A percentile compares a stretch with the other conserved stretches of the same genome.
phyloP scores from a whole-genome alignment of 2,113 vertebrate genomes.

The Hiodon tergisus region DNA sequence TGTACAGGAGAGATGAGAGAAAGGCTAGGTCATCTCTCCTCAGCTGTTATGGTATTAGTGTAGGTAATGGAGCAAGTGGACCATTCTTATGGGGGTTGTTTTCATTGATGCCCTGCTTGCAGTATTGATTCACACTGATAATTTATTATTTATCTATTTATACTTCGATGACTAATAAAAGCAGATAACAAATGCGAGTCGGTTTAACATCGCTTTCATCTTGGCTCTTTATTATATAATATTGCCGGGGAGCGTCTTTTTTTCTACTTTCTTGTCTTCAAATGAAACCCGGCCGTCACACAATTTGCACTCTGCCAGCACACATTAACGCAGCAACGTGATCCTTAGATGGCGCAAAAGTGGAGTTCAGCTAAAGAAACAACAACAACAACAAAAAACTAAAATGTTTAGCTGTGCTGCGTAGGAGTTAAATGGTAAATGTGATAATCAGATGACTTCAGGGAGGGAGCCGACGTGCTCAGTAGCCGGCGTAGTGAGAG shows the following conservation, averaged over 20 bases:
- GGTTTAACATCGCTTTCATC: conserved; percentile 60
- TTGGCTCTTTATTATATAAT: conserved; percentile 70
- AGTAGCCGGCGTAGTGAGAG: conserved; percentile 65
- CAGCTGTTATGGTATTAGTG: conserved; percentile 99
- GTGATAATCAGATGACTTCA: conserved; percentile 22
- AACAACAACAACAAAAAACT: conserved; percentile 56
- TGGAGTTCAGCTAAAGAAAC: conserved; percentile 7
- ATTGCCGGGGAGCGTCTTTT: not conserved
- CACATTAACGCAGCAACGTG: conserved; percentile 84
- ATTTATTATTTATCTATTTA: conserved; percentile 99
- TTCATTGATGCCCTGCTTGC: conserved; percentile 77
- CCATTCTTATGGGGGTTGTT: conserved; percentile 94
- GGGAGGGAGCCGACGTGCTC: not conserved
- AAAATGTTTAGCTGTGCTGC: conserved; percentile 55
- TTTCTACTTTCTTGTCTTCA: conserved; percentile 21
- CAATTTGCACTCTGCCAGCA: conserved; percentile 73
- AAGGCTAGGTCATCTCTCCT: conserved; percentile 94
- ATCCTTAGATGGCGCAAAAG: conserved; percentile 64
- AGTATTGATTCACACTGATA: conserved; percentile 91
- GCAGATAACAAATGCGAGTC: conserved; percentile 77
- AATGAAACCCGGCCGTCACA: not conserved
- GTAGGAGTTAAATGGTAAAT: conserved; percentile 60
- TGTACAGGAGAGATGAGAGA: conserved; percentile 97
- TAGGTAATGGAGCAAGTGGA: conserved; percentile 98
- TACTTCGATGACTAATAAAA: conserved; percentile 82